Evolutionary conservation across 1,140 invertebrate species (phyloP), one percentile per base, ranked within the genome.

Genomic region (Helicoverpa armigera): DNA sequence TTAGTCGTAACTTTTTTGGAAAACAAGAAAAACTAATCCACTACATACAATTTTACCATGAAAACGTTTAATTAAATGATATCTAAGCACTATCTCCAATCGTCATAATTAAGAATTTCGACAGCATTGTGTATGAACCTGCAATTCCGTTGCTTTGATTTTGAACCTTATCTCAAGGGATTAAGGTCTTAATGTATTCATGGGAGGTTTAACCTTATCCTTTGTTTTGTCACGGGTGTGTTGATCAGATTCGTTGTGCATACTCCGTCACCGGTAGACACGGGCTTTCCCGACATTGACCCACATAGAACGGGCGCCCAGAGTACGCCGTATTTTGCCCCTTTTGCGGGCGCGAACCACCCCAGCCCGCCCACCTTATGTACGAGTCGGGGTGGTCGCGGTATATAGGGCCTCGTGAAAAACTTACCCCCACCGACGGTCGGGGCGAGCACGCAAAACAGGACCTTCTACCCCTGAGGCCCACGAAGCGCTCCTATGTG

Each of bases 211-310:
- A 88, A 85, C 88, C 87, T 85, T 87, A 86, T 88, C 84, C 86
- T 89, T 94, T 91, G 88, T 92, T 95, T 94, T 87, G 92, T 91
- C 91, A 91, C 90, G 90, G 93, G 93, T 92, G 92, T 95, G 95
- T 94, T 94, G 94, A 95, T 95, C 92, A 91, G 94, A 93, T 94
- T 94, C 94, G 93, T 95, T 94, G 94, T 95, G 94, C 93, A 95
- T 94, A 94, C 91, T 95, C 92, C 92, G 93, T 95, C 92, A 95
- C 92, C 92, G 92, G 93, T 92, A 95, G 93, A 95, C 94, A 95
- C 95, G 95, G 95, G 95, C 94, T 95, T 96, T 94, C 95, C 95
- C 95, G 95, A 95, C 95, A 96, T 95, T 96, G 95, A 95, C 95
- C 95, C 94, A 95, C 94, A 95, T 95, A 95, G 92, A 92, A 87